Evolutionary conservation across 2,888 invertebrate genomes (phyloP), one percentile per base, ranked within the genome.

Genomic region (Nemotelus pantherinus): DNA sequence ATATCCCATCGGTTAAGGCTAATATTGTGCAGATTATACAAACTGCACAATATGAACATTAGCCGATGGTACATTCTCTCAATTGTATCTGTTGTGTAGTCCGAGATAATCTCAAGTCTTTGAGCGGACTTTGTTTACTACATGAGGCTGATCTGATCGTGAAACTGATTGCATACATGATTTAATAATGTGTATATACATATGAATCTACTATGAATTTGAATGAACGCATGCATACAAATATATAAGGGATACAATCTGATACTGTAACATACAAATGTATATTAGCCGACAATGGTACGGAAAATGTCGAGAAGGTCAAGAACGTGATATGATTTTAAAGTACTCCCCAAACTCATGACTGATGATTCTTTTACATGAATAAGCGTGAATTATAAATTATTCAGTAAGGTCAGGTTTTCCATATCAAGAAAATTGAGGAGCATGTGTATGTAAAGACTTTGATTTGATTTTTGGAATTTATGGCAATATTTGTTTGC

Each of bases 261-360:
- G 25, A 25, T 25, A 25, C 25, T 25, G 25, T 25, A 25, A 25
- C 25, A 25, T 25, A 25, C 25, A 25, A 25, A 25, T 25, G 25
- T 25, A 1, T 25, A 25, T 25, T 25, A 25, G 25, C 25, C 25
- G 58, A n/a, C 7, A 44, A 65, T 45, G 45, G 65, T 10, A 43
- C 65, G 65, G 65, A 65, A 65, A 65, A 45, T 45, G n/a, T 47
- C 47, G 45, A 39, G 2, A 65, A 65, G 65, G 65, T 25, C 10
- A 43, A 9, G 43, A 65, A 65, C 65, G 47, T 65, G 65, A 65
- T 44, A 45, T 6, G 65, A 45, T 45, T 65, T 41, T 45, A 5
- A 65, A 45, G 10, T 9, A n/a, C 10, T 43, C 10, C 3, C 10
- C 4, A 44, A 45, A 43, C 4, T 39, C 43, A 25, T n/a, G 10